phyloP scores from a whole-genome alignment of 1,140 invertebrate species.

The Leptinotarsa texana region DNA sequence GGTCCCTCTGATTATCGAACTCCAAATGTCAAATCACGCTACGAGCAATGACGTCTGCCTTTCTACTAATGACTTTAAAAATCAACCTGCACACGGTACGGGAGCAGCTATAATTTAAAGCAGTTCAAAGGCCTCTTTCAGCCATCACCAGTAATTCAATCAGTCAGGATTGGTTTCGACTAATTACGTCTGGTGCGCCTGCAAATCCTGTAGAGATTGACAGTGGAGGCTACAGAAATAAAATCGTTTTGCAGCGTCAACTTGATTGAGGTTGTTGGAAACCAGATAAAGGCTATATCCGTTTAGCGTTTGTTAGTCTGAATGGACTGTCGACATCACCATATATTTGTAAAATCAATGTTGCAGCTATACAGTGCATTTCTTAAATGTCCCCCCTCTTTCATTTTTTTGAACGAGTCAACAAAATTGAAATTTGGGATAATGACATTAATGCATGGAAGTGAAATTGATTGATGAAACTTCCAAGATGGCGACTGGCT shows the following conservation, averaged over 20 bases:
- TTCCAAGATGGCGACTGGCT: no score
- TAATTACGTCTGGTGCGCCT: not conserved
- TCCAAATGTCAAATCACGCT: no score
- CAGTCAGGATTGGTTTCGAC: constrained; percentile 2
- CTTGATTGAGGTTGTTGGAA: not conserved
- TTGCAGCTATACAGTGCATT: no score
- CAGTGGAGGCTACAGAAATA: not conserved
- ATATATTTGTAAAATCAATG: no score
- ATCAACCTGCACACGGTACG: not conserved
- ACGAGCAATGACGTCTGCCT: no score
- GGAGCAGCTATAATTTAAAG: not conserved
- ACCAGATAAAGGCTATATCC: not conserved
- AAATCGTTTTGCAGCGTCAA: not conserved
- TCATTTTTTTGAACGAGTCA: no score
- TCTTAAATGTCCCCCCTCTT: no score
- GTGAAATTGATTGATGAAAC: no score
- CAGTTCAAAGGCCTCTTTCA: not conserved
- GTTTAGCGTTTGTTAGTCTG: not conserved
- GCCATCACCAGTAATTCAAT: not conserved
- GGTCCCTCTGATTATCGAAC: no score
- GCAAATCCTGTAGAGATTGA: not conserved
- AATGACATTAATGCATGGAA: no score
- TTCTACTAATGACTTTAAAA: not conserved
- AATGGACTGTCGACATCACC: no score
- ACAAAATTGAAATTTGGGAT: no score